These are phyloP conservation scores for Prorops nasuta DNA, from an alignment of 1,140 invertebrate species.

Conservation along the genomic window DNA sequence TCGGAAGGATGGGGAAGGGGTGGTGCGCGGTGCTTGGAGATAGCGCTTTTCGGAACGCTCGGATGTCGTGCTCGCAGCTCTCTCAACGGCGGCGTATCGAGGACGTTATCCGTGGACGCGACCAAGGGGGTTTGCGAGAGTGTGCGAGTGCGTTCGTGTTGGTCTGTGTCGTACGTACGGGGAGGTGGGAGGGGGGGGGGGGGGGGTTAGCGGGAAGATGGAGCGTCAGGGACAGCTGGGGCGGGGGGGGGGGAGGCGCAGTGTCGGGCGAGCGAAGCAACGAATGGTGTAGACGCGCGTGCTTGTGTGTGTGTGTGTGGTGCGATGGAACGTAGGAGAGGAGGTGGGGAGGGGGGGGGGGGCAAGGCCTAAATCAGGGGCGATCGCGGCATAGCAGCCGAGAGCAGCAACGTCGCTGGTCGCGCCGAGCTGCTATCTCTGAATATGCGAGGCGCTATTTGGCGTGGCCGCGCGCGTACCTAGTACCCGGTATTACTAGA, in stretches of 20 bases:
- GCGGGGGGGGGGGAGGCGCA: slow-evolving; percentile 21
- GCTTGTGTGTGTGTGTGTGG: not conserved
- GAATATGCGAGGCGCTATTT: slow-evolving; percentile 56
- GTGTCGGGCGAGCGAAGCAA: slow-evolving; percentile 6
- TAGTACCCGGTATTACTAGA: slow-evolving; percentile 51
- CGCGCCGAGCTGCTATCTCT: slow-evolving; percentile 44
- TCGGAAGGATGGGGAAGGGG: too few relatives aligned
- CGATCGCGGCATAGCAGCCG: slow-evolving; percentile 44
- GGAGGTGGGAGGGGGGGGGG: too few relatives aligned
- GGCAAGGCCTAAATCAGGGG: slow-evolving; percentile 48
- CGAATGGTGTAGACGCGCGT: slow-evolving; percentile 10
- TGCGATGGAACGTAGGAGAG: not conserved
- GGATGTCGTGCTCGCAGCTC: slow-evolving; percentile 24
- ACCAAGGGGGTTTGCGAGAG: slow-evolving; percentile 21
- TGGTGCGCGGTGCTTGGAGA: slow-evolving; percentile 33
- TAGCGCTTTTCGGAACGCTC: slow-evolving; percentile 47
- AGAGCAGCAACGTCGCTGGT: too few relatives aligned
- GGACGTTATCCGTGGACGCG: slow-evolving; percentile 50
- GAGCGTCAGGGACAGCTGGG: slow-evolving; percentile 25
- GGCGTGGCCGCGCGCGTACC: slow-evolving; percentile 40
- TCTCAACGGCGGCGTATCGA: slow-evolving; percentile 36
- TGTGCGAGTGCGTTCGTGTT: not conserved
- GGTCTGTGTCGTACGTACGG: slow-evolving; percentile 1
- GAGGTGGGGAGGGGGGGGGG: not conserved
- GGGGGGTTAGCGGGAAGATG: slow-evolving; percentile 25